Conservation (phyloP, 2,797 vertebrate species). For the Poecilia wingei region DNA sequence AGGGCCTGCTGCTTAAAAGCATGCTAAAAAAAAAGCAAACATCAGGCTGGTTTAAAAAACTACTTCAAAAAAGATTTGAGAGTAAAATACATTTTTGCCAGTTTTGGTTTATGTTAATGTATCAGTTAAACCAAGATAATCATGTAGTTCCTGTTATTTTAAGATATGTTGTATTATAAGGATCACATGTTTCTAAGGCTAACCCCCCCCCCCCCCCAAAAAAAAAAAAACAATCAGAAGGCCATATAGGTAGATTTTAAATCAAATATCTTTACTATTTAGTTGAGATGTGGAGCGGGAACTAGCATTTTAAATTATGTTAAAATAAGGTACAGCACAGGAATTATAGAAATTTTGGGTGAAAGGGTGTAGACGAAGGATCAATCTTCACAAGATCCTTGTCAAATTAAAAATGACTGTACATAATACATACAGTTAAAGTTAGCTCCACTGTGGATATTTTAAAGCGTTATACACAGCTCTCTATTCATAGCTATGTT, state of each 20-base stretch:
- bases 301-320: not conserved
- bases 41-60: not conserved
- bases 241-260: not conserved
- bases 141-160: not conserved
- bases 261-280: not conserved
- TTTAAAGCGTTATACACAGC: not conserved
- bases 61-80: not conserved
- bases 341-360: not conserved
- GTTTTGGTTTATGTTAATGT: not conserved
- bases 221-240: not conserved
- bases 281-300: not conserved
- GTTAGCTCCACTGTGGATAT: not conserved
- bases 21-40: not conserved
- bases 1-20: not conserved
- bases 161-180: not conserved
- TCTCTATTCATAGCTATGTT: not conserved
- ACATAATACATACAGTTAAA: not conserved
- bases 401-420: not conserved
- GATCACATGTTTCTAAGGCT: not conserved
- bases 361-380: not conserved
- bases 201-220: too few relatives aligned
- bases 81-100: not conserved
- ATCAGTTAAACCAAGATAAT: not conserved
- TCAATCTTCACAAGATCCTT: not conserved
- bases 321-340: not conserved